Evolutionary conservation across 2,888 invertebrate species (phyloP).

Genomic region (Leptinotarsa juncta): DNA sequence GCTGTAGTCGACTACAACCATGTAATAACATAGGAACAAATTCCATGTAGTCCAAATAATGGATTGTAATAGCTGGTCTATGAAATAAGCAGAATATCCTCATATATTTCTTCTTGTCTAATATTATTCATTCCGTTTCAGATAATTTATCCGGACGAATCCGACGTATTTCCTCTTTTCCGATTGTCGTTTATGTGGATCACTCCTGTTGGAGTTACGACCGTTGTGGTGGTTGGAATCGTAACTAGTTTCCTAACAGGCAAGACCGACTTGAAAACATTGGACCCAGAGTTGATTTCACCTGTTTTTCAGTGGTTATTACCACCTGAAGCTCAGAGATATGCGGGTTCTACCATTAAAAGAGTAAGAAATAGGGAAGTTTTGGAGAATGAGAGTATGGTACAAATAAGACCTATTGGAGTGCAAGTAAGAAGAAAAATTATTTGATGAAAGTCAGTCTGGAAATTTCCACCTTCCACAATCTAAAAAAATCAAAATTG

Average conservation of each 20-base stretch:
- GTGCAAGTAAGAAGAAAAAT: constrained; percentile 19
- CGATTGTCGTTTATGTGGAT: constrained; percentile 87
- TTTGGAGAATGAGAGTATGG: constrained; percentile 46
- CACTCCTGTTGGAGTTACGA: constrained; percentile 77
- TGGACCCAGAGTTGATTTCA: constrained; percentile 73
- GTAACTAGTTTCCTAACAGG: constrained; percentile 73
- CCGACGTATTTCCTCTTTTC: constrained; percentile 77
- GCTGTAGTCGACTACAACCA: too few species aligned
- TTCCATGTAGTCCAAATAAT: too few species aligned
- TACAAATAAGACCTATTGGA: constrained; percentile 30
- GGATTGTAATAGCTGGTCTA: too few species aligned
- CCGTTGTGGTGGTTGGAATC: constrained; percentile 77
- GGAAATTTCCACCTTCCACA: too few species aligned
- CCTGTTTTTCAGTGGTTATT: constrained; percentile 71
- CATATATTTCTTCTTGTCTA: too few species aligned
- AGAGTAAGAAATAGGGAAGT: constrained; percentile 43
- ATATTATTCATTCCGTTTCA: constrained; percentile 24
- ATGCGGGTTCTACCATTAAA: constrained; percentile 52
- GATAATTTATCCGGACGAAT: constrained; percentile 63
- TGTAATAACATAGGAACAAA: too few species aligned
- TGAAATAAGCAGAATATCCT: too few species aligned
- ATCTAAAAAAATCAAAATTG: background rate
- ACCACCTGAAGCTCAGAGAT: constrained; percentile 52
- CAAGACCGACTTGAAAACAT: constrained; percentile 65
- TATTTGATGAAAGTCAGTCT: too few species aligned